phyloP scores from a whole-genome alignment of 1,140 invertebrate genomes.

The Pectinophora gossypiella region DNA sequence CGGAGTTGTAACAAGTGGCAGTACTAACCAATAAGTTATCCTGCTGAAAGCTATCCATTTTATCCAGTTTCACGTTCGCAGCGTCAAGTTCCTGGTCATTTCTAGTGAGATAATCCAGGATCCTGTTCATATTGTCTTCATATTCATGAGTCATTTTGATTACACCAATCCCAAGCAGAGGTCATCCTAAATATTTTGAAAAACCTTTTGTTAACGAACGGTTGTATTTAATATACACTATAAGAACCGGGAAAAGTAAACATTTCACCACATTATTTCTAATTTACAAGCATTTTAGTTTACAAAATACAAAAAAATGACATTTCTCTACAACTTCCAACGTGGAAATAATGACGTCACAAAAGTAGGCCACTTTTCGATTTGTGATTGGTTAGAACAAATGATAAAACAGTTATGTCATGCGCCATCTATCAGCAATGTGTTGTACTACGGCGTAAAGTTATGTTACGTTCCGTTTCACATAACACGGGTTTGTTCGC shows the following conservation, averaged over 20 bases:
- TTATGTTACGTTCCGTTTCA: neutral
- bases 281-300: slow-evolving; percentile 33
- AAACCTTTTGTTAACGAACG: neutral
- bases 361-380: slow-evolving; percentile 57
- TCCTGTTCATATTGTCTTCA: slow-evolving; percentile 52
- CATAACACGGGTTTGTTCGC: too few relatives aligned
- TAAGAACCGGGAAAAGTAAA: neutral
- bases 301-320: slow-evolving; percentile 58
- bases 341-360: slow-evolving; percentile 76
- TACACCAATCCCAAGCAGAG: slow-evolving; percentile 26
- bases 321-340: slow-evolving; percentile 67
- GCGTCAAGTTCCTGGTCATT: slow-evolving; percentile 43
- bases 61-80: slow-evolving; percentile 34
- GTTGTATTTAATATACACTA: neutral
- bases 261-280: slow-evolving; percentile 23
- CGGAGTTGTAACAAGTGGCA: slow-evolving; percentile 12
- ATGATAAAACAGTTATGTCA: slow-evolving; percentile 34
- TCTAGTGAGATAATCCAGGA: slow-evolving; percentile 51
- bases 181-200: slow-evolving; percentile 21
- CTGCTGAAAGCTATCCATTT: slow-evolving; percentile 57
- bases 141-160: slow-evolving; percentile 52
- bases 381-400: slow-evolving; percentile 51
- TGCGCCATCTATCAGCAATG: slow-evolving; percentile 38
- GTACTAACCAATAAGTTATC: slow-evolving; percentile 58
- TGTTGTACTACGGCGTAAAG: neutral